A percentile compares a stretch with the other conserved stretches of the same genome.
Evolutionary conservation across 2,113 vertebrate species (phyloP).

Genomic region (Cavia aperea): DNA sequence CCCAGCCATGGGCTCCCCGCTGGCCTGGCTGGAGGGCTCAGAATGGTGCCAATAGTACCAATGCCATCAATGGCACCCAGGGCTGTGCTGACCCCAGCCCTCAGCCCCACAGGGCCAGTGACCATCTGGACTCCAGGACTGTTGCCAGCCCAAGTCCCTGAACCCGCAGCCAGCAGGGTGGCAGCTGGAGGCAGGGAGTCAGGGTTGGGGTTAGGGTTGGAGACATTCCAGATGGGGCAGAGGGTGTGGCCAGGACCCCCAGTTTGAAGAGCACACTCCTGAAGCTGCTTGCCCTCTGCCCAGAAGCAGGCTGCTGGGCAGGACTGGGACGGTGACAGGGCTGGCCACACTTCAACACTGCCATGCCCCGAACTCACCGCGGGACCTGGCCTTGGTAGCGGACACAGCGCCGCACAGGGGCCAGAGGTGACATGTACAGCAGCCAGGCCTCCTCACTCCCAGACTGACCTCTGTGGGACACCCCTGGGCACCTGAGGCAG

Average conservation of each 20-base stretch:
- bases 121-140: background rate
- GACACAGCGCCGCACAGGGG: background rate
- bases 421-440: background rate
- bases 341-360: background rate
- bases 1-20: background rate
- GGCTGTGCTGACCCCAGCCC: background rate
- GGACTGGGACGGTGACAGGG: background rate
- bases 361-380: no score
- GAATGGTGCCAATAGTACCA: background rate
- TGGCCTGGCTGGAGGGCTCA: background rate
- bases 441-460: background rate
- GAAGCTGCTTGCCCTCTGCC: background rate
- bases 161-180: background rate
- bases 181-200: background rate
- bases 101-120: background rate
- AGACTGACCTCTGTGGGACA: background rate
- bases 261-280: background rate
- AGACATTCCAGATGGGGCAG: background rate
- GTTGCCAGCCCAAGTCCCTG: background rate
- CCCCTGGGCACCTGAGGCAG: no score
- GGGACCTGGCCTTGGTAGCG: background rate
- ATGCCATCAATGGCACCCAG: background rate
- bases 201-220: no score
- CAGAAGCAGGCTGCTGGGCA: background rate
- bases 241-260: no score